Evolutionary conservation across 2,888 invertebrate species (phyloP), one percentile per base, ranked within the genome.

Genomic region (Plagodis dolabraria): DNA sequence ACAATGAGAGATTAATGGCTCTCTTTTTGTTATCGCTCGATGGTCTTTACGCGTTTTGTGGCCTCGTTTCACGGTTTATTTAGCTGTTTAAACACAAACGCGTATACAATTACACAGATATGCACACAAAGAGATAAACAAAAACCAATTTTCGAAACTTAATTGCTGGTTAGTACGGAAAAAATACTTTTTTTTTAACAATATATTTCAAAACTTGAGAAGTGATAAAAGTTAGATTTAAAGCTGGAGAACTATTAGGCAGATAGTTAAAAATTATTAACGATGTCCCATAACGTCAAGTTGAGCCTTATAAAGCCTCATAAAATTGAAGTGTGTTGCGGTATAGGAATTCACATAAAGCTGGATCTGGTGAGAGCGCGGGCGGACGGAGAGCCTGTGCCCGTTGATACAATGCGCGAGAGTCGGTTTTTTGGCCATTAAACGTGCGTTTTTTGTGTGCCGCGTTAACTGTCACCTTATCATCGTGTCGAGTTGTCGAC

Each of bases 401-500:
- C 42, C 42, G 10, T 65, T 62, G 68, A 64, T 63, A 68, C 73
- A 71, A 75, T 74, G 79, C 78, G 74, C 75, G 78, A 72, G 80
- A 77, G 76, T 67, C 70, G 72, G 75, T 84, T 87, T 87, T 88
- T 89, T 86, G 86, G 85, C 82, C 75, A 84, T 91, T 81, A 92
- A 89, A 85, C 70, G 77, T 75, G 87, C 84, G 82, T 91, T 89
- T 91, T 89, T 90, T 90, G 86, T 87, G 77, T 77, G 78, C 74
- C 73, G 72, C 85, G 80, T 87, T 86, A 86, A 89, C 80, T 86
- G 89, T 89, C 87, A 77, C 81, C 85, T 92, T 92, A 92, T 92
- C 92, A 81, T 80, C 88, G 87, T 90, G 92, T 89, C 82, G 90
- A 90, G 86, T 89, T 92, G 92, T 92, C 92, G 92, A 92, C 92